Conservation (phyloP, 2,797 vertebrate species). For the Micromesistius poutassou region DNA sequence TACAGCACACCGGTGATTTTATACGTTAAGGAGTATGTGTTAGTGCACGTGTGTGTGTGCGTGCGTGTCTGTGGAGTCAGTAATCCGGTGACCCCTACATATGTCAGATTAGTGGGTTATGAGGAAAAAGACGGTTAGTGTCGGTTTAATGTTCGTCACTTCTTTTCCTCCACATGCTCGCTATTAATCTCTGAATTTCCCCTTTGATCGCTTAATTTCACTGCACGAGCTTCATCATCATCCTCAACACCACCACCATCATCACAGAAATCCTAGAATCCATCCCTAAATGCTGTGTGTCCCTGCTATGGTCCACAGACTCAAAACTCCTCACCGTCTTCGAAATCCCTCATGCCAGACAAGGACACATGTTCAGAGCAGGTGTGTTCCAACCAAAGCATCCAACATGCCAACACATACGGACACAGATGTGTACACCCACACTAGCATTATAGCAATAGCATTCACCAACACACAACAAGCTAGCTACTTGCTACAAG, state of each 20-base stretch:
- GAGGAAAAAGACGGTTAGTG: conserved; percentile 16
- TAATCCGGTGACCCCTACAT: conserved; percentile 42
- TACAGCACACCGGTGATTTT: conserved; percentile 8
- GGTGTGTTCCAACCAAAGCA: no score
- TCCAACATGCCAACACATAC: no score
- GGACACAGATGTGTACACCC: no score
- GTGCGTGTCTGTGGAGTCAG: conserved; percentile 18
- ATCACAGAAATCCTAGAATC: no score
- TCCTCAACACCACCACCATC: background rate
- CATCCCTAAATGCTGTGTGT: background rate
- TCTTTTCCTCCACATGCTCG: conserved; percentile 7
- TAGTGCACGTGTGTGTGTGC: conserved; percentile 8
- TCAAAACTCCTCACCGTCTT: background rate
- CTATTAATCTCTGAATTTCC: background rate
- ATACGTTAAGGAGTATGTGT: conserved; percentile 12
- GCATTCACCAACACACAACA: background rate
- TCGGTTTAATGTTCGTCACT: conserved; percentile 22
- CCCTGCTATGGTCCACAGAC: background rate
- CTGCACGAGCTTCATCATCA: background rate
- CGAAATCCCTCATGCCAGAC: background rate
- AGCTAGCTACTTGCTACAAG: background rate
- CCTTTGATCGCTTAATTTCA: background rate
- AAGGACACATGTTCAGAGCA: background rate
- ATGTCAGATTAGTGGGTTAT: conserved; percentile 46
- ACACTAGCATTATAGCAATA: background rate